Conservation (phyloP, 2,888 invertebrate species). For the Tetheella fluctuosa region DNA sequence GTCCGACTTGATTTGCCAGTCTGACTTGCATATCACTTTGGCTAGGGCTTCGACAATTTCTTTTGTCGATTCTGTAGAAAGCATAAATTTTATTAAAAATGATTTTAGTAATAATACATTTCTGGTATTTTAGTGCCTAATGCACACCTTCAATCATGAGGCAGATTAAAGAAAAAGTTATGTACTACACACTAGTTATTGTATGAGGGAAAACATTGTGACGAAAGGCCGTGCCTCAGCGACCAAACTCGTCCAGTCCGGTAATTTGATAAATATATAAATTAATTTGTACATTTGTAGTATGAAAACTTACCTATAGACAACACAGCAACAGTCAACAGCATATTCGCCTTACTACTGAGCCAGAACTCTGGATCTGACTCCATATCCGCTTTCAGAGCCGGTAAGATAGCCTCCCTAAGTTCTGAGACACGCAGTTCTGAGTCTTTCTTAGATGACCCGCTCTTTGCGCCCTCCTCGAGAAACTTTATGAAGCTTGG, state of each 20-base stretch:
- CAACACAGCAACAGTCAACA: constrained; percentile 88
- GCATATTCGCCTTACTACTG: constrained; percentile 85
- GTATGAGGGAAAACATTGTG: no score
- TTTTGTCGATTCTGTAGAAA: constrained; percentile 62
- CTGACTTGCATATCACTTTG: constrained; percentile 64
- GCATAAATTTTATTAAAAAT: no score
- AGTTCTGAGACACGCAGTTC: constrained; percentile 88
- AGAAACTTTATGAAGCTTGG: constrained; percentile 90
- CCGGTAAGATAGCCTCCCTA: constrained; percentile 85
- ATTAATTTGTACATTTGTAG: neutral
- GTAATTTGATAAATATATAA: no score
- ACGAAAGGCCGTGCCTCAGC: no score
- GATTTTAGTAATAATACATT: no score
- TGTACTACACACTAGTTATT: constrained; percentile 11
- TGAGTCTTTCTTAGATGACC: constrained; percentile 89
- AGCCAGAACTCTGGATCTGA: constrained; percentile 88
- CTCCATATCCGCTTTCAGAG: constrained; percentile 82
- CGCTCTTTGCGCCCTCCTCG: constrained; percentile 88
- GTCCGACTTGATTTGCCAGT: constrained; percentile 83
- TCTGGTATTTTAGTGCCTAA: no score
- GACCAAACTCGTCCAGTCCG: neutral
- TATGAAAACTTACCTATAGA: constrained; percentile 81
- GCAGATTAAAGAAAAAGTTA: no score
- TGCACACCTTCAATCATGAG: no score
- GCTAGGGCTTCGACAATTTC: constrained; percentile 63